These are phyloP conservation scores for Catocala sponsa DNA, from an alignment of 2,888 invertebrate genomes.

Conservation along the genomic window DNA sequence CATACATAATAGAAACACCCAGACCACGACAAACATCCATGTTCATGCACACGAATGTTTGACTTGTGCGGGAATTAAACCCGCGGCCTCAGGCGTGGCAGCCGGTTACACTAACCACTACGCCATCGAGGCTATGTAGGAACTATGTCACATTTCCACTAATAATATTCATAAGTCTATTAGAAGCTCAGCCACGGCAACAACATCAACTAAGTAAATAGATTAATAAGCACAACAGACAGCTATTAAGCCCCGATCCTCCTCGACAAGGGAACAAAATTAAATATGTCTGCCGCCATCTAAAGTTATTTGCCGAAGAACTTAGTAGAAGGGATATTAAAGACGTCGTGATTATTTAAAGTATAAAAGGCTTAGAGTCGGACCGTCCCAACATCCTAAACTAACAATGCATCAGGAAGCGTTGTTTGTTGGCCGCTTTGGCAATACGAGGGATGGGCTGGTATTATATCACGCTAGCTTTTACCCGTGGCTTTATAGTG, in stretches of 20 bases:
- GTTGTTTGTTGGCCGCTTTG: constrained; percentile 23
- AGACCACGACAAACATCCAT: no score
- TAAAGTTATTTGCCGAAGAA: constrained; percentile 27
- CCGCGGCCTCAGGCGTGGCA: no score
- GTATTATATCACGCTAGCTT: background rate
- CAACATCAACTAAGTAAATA: background rate
- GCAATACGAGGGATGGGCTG: constrained; percentile 1
- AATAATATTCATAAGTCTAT: no score
- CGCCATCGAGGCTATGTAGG: no score
- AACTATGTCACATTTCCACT: no score
- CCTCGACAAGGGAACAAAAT: background rate
- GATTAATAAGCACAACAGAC: background rate
- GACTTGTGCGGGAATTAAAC: no score
- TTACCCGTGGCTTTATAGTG: no score
- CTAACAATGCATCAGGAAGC: constrained; percentile 43
- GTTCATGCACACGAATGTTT: no score
- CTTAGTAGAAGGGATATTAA: constrained; percentile 38
- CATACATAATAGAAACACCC: no score
- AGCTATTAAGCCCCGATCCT: constrained; percentile 2
- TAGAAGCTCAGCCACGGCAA: no score
- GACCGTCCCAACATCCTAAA: constrained; percentile 49
- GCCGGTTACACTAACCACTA: no score
- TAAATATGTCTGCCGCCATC: background rate
- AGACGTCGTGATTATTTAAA: constrained; percentile 41
- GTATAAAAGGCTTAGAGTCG: constrained; percentile 50